phyloP scores from a whole-genome alignment of 2,797 vertebrate species.

The Uromys caudimaculatus region DNA sequence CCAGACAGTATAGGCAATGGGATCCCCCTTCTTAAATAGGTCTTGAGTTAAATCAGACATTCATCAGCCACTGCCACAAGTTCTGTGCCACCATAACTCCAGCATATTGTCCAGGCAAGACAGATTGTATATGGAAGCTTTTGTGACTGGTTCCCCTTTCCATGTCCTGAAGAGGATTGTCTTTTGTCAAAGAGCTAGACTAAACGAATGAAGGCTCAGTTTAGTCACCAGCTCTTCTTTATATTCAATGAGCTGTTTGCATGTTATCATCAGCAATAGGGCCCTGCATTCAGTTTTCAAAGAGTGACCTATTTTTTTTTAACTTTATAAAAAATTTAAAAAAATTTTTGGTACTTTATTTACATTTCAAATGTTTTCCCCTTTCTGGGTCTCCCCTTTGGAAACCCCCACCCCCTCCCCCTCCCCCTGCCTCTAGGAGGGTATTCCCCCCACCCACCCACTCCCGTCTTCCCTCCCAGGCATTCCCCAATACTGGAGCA shows the following conservation, averaged over 20 bases:
- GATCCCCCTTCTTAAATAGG: neutral
- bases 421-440: too few relatives aligned
- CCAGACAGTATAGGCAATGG: fast-evolving
- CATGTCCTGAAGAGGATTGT: neutral
- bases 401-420: too few relatives aligned
- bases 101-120: neutral
- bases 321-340: too few relatives aligned
- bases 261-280: neutral
- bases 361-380: too few relatives aligned
- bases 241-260: neutral
- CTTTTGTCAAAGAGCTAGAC: neutral
- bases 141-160: neutral
- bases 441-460: too few relatives aligned
- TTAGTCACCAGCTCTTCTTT: neutral
- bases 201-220: neutral
- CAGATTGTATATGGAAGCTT: neutral
- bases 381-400: too few relatives aligned
- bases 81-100: neutral
- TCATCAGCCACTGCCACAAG: neutral
- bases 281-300: neutral
- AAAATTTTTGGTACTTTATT: too few relatives aligned
- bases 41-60: neutral
- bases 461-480: too few relatives aligned
- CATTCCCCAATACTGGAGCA: too few relatives aligned
- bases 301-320: too few relatives aligned